Percentiles rank a stretch among this genome's conserved stretches.
These are phyloP conservation scores for Alsophila aescularia DNA, from an alignment of 2,888 invertebrate genomes.

Conservation along the genomic window DNA sequence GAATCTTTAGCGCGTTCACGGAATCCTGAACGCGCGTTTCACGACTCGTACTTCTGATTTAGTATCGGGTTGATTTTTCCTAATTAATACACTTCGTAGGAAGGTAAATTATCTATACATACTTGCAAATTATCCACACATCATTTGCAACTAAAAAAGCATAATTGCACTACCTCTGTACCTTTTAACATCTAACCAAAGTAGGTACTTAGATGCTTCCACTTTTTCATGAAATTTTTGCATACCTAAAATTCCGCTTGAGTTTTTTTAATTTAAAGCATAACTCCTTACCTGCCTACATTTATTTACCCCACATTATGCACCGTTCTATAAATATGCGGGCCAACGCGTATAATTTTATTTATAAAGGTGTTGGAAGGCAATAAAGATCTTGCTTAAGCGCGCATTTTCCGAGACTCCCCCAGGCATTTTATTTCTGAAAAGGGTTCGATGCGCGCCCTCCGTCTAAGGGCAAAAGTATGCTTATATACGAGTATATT, in stretches of 20 bases:
- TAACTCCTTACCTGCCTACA: slow-evolving; percentile 14
- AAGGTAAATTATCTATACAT: too few relatives aligned
- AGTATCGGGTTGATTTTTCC: too few relatives aligned
- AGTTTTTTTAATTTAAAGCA: neutral
- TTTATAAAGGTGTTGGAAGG: slow-evolving; percentile 35
- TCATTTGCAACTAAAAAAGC: too few relatives aligned
- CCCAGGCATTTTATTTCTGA: slow-evolving; percentile 45
- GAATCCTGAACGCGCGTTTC: too few relatives aligned
- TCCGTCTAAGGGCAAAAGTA: slow-evolving; percentile 14
- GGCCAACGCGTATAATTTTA: slow-evolving; percentile 34
- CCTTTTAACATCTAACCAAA: too few relatives aligned
- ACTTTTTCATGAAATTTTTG: neutral
- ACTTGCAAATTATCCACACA: too few relatives aligned
- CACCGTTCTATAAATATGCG: slow-evolving; percentile 30
- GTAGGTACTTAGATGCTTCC: too few relatives aligned
- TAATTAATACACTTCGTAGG: too few relatives aligned
- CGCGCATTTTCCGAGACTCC: slow-evolving; percentile 40
- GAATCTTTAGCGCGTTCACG: too few relatives aligned
- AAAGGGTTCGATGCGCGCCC: slow-evolving; percentile 43
- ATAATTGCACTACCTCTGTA: too few relatives aligned
- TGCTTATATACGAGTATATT: slow-evolving; percentile 17
- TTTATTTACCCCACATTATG: slow-evolving; percentile 20
- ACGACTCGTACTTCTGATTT: too few relatives aligned
- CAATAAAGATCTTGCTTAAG: slow-evolving; percentile 51
- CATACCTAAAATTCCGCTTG: too few relatives aligned